Percentiles rank a stretch among this genome's conserved stretches.
Conservation (phyloP, 2,797 vertebrate species). For the Diglossa cyanea region DNA sequence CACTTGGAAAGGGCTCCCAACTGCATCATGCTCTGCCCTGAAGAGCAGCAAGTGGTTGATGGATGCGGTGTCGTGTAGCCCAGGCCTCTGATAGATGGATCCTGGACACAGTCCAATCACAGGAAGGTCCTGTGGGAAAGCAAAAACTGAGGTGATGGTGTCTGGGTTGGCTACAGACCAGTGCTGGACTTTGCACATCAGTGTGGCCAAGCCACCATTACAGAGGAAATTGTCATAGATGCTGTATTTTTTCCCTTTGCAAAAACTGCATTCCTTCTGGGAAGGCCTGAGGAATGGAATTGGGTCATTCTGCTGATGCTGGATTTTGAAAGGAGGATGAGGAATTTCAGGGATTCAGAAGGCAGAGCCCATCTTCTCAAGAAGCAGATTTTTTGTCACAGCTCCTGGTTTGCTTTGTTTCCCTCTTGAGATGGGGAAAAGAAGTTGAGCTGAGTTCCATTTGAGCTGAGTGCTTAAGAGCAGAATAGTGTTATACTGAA, state of each 20-base stretch:
- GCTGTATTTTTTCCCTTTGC: not conserved
- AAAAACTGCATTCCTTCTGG: not conserved
- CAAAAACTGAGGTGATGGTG: not conserved
- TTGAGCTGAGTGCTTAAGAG: not conserved
- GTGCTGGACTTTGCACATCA: not conserved
- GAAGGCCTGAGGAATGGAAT: not conserved
- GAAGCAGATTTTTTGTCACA: not conserved
- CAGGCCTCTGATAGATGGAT: not conserved
- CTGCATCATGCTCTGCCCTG: not conserved
- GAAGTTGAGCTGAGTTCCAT: not conserved
- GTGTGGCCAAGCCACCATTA: not conserved
- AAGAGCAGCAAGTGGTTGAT: not conserved
- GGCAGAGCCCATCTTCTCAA: not conserved
- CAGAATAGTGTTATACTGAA: not conserved
- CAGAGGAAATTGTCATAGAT: not conserved
- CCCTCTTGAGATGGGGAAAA: not conserved
- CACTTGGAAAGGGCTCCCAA: not conserved
- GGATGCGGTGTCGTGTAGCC: not conserved
- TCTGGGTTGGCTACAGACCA: not conserved
- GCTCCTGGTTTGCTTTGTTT: not conserved
- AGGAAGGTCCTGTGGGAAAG: not conserved
- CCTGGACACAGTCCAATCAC: not conserved
- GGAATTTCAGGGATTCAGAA: not conserved
- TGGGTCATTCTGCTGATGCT: not conserved
- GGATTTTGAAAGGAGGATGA: not conserved